Conservation (phyloP, 2,888 invertebrate genomes). For the Lasioglossum leucozonium region DNA sequence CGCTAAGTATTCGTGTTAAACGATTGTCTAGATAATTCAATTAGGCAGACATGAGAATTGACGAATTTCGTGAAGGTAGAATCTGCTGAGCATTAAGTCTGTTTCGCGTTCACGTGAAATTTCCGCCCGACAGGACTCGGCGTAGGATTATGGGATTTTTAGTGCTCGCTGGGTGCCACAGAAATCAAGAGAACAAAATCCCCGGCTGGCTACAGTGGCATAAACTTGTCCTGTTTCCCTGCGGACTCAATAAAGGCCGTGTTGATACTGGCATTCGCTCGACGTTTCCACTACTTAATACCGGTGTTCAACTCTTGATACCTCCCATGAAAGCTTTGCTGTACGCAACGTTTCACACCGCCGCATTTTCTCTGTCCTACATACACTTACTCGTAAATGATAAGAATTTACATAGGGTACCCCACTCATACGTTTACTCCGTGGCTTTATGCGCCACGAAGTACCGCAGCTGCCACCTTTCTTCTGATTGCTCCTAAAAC, state of each 20-base stretch:
- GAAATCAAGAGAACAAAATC: background rate
- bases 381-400: background rate
- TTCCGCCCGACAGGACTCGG: background rate
- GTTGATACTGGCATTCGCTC: conserved; percentile 21
- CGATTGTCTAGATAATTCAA: background rate
- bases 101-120: background rate
- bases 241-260: background rate
- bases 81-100: background rate
- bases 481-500: background rate
- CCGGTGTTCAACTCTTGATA: conserved; percentile 34
- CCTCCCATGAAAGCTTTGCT: background rate
- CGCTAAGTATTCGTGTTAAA: background rate
- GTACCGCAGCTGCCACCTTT: background rate
- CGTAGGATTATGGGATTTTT: background rate
- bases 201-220: background rate
- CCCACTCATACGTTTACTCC: background rate
- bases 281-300: conserved; percentile 43
- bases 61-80: too few relatives aligned
- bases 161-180: background rate
- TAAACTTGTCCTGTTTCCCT: conserved; percentile 11
- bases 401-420: background rate
- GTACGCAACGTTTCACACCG: background rate
- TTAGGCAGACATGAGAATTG: too few relatives aligned
- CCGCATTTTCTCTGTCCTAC: background rate
- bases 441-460: background rate